Evolutionary conservation across 2,888 invertebrate species (phyloP).

Genomic region (Drosophila algonquin): DNA sequence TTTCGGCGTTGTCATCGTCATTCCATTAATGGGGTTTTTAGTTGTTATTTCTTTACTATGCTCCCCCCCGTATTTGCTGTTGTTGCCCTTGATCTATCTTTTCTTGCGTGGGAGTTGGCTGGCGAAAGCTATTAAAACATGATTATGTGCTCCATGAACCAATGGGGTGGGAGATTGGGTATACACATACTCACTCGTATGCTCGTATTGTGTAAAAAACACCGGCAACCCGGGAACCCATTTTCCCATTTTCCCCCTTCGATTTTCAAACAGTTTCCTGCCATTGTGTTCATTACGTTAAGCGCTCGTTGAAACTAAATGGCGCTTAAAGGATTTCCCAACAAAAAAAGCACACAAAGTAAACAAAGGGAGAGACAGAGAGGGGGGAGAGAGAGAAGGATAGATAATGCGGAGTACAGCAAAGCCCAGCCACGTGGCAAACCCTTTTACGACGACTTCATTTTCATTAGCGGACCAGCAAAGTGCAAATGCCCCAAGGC

Average conservation of each 20-base stretch:
- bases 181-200: no score
- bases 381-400: neutral
- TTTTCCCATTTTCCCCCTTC: conserved; percentile 20
- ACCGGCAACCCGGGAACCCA: conserved; percentile 18
- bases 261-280: conserved; percentile 25
- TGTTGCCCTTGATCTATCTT: conserved; percentile 54
- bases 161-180: conserved; percentile 21
- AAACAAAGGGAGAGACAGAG: neutral
- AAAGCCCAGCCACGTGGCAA: conserved; percentile 36
- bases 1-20: conserved; percentile 50
- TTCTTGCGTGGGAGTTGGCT: conserved; percentile 1
- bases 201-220: conserved; percentile 7
- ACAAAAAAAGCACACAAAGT: neutral
- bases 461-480: conserved; percentile 39
- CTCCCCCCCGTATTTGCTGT: conserved; percentile 10
- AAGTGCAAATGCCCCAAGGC: conserved; percentile 30
- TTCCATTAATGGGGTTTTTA: conserved; percentile 65
- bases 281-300: conserved; percentile 49
- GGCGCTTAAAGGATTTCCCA: conserved; percentile 30
- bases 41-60: conserved; percentile 39
- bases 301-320: conserved; percentile 48
- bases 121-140: conserved; percentile 58
- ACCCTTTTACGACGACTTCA: conserved; percentile 46
- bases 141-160: conserved; percentile 49
- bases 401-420: neutral